Percentiles rank a stretch among this genome's conserved stretches.
These are phyloP conservation scores for Glossophaga mutica DNA, from an alignment of 2,797 vertebrate genomes.

Conservation along the genomic window DNA sequence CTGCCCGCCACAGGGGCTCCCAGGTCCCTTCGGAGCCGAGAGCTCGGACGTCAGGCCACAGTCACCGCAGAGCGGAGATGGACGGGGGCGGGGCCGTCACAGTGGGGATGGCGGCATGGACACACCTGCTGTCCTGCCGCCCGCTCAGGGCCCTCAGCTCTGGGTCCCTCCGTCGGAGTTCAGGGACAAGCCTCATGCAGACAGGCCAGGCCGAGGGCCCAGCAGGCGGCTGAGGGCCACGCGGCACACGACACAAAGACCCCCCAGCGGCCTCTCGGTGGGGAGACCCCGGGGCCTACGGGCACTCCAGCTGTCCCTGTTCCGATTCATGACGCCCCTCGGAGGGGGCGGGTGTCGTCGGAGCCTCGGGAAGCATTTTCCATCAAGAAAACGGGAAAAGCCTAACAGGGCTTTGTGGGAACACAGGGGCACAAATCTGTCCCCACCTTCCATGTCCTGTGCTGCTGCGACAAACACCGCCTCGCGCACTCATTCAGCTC, in stretches of 20 bases:
- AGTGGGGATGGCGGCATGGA: no score
- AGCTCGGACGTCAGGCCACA: not conserved
- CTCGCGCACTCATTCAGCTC: not conserved
- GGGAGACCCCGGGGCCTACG: not conserved
- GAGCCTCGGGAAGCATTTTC: not conserved
- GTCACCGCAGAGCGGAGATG: accelerated
- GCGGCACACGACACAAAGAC: accelerated
- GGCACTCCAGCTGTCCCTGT: not conserved
- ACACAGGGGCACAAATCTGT: accelerated
- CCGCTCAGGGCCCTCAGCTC: not conserved
- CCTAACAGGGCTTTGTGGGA: not conserved
- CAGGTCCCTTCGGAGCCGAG: not conserved
- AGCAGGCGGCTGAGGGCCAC: accelerated
- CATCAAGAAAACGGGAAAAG: not conserved
- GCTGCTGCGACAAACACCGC: not conserved
- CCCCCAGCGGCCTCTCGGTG: accelerated
- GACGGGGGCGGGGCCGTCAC: not conserved
- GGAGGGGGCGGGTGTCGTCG: not conserved
- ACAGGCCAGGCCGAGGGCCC: not conserved
- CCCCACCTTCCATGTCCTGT: not conserved
- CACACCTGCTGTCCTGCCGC: not conserved
- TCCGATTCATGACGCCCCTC: not conserved
- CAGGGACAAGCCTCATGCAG: accelerated
- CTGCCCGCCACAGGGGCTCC: not conserved
- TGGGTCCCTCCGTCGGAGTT: not conserved